phyloP scores from a whole-genome alignment of 2,888 invertebrate genomes.

The Clunio marinus region DNA sequence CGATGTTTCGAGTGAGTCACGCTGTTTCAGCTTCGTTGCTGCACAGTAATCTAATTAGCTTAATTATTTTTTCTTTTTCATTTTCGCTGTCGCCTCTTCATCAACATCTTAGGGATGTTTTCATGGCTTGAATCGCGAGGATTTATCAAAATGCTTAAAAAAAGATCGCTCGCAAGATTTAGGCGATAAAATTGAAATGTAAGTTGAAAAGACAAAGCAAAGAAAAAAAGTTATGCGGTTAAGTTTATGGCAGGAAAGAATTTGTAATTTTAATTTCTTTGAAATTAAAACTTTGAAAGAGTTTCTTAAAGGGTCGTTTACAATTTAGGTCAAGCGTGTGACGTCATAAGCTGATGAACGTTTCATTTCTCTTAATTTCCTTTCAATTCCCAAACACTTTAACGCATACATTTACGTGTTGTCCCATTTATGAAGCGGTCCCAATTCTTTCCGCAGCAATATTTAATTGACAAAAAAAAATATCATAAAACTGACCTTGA shows the following conservation, averaged over 20 bases:
- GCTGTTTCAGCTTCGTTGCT: no score
- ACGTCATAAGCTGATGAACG: no score
- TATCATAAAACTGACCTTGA: conserved; percentile 26
- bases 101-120: conserved; percentile 16
- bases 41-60: conserved; percentile 9
- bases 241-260: no score
- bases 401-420: no score
- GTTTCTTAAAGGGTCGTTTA: no score
- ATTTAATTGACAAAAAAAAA: conserved; percentile 1
- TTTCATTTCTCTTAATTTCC: no score
- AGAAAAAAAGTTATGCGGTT: neutral
- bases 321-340: no score
- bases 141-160: conserved; percentile 63
- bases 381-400: no score
- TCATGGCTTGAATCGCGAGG: conserved; percentile 56
- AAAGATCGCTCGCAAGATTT: conserved; percentile 54
- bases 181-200: conserved; percentile 50
- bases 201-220: conserved; percentile 27
- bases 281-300: no score
- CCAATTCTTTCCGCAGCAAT: no score
- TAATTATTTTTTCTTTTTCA: conserved; percentile 21
- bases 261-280: no score
- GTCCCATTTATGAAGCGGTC: no score
- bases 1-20: conserved; percentile 31
- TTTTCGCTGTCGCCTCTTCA: neutral